Evolutionary conservation across 2,888 invertebrate species (phyloP), one percentile per base, ranked within the genome.

Genomic region (Leptopilina syphax): DNA sequence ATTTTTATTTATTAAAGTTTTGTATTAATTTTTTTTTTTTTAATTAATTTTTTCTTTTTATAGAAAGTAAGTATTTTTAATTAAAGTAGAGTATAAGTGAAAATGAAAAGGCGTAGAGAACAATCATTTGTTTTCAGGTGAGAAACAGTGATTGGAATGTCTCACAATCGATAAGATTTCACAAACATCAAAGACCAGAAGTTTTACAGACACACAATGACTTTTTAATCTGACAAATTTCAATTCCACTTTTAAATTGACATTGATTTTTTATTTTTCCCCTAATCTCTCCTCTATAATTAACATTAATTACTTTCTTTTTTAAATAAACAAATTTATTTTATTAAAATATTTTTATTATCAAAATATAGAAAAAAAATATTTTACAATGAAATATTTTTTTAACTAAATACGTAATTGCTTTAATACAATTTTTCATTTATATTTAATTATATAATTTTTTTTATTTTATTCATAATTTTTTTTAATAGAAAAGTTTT

Each of bases 161-260:
- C 57, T 44, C 65, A 34, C 66, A 77, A 47, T 57, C 44, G 81
- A 81, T 81, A 81, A 81, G 81, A 81, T 76, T 81, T 63, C 18
- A 70, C 79, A 77, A 76, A 66, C 66, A 44, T 67, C 8, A 67
- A 78, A 65, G 78, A 76, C 50, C 12, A 50, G 57, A 27, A 50
- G 44, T 76, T 44, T 27, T 76, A 27, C 34, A 34, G 13, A 73
- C 73, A 73, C 1, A 18, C 9, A 63, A 63, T 18, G 3, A 63
- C 50, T 63, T 63, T 63, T 63, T 24, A 63, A 63, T 63, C 63
- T 18, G 9, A 63, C 63, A 18, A 63, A 63, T 63, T 63, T 63
- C 63, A 63, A 24, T 63, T 24, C 63, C 63, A 24, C 63, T 18
- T 63, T 73, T 34, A 54, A 18, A 13, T 34, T 57, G 27, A n/a